Percentiles rank a stretch among this genome's conserved stretches.
These are phyloP conservation scores for Bergia puertoricense DNA, from an alignment of 92 coral and sea anemone genomes.

Conservation along the genomic window DNA sequence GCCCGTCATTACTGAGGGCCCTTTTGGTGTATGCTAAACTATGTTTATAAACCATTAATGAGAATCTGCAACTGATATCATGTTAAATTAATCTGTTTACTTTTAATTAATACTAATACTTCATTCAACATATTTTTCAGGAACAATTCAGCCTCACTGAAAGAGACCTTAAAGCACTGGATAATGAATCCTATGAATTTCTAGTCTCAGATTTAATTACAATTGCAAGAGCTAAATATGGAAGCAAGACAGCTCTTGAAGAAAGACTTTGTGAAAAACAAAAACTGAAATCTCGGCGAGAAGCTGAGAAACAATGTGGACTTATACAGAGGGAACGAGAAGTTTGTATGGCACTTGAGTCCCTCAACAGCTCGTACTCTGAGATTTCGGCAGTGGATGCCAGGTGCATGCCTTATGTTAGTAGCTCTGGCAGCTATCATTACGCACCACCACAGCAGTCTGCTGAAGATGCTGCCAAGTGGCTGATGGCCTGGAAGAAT, in stretches of 20 bases:
- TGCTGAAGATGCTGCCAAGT: conserved; percentile 95
- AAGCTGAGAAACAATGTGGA: conserved; percentile 95
- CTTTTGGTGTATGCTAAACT: too few species aligned
- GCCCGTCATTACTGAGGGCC: too few species aligned
- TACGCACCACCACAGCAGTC: conserved; percentile 88
- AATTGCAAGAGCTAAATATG: conserved; percentile 90
- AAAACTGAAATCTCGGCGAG: conserved; percentile 79
- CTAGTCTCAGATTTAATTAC: conserved; percentile 92
- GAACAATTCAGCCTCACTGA: conserved; percentile 98
- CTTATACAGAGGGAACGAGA: conserved; percentile 83
- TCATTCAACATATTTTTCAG: conserved; percentile 45
- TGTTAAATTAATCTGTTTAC: too few species aligned
- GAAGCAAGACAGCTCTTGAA: conserved; percentile 78
- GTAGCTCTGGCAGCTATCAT: conserved; percentile 90
- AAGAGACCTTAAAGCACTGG: conserved; percentile 84
- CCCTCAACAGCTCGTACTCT: conserved; percentile 79
- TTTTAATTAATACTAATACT: not conserved
- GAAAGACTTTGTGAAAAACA: conserved; percentile 78
- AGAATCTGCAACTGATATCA: too few species aligned
- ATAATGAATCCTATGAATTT: conserved; percentile 91
- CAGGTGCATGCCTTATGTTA: conserved; percentile 97
- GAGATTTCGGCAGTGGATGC: conserved; percentile 92
- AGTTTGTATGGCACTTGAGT: conserved; percentile 79
- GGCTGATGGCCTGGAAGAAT: conserved; percentile 98
- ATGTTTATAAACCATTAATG: too few species aligned